Base-by-base conservation (phyloP, 2,797 vertebrate genomes). In the Crocodylus rhombifer region DNA sequence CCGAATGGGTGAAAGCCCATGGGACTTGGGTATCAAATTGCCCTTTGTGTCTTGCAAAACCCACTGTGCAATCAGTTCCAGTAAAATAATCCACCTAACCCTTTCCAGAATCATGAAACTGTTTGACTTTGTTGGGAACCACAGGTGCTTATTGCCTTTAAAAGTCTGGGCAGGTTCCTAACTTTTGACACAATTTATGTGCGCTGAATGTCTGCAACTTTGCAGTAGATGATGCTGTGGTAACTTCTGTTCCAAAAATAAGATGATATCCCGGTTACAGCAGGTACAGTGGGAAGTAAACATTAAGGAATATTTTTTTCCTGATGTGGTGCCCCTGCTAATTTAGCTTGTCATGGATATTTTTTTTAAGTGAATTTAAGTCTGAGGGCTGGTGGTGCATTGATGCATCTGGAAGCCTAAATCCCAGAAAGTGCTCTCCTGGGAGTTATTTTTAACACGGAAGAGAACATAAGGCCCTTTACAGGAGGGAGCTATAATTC, bases 301-400 rank as follows among this genome's bases (percentile, higher is more conserved):
- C 81, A 86, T 56, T 90, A 36, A n/a, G 82, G 69, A 69, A 58
- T 25, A 81, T 95, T 93, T 64, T 64, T 63, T 62, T 63, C 5
- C n/a, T n/a, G 28, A 4, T 94, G 95, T 16, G 85, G 71, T 0
- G 0, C 86, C 89, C 94, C 81, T 86, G 91, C 85, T 85, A 92
- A 91, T 57, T 71, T 28, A 28, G 7, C 51, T 80, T 81, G 75
- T 88, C 93, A 95, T 92, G 84, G 90, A 75, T 90, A 42, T 51
- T 51, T 51, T 95, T 95, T 95, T 93, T 90, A 95, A 94, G 90
- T 25, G 77, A 90, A 90, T 94, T 84, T 77, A 90, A 95, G 75
- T 84, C 84, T 85, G 88, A 85, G 71, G 73, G 82, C 95, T 94
- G 88, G 78, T 51, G 80, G 62, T 13, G 80, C 71, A 60, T 33